These are phyloP conservation scores for Eueremaeus valkanovi DNA, from an alignment of 2,888 invertebrate species.

Conservation along the genomic window DNA sequence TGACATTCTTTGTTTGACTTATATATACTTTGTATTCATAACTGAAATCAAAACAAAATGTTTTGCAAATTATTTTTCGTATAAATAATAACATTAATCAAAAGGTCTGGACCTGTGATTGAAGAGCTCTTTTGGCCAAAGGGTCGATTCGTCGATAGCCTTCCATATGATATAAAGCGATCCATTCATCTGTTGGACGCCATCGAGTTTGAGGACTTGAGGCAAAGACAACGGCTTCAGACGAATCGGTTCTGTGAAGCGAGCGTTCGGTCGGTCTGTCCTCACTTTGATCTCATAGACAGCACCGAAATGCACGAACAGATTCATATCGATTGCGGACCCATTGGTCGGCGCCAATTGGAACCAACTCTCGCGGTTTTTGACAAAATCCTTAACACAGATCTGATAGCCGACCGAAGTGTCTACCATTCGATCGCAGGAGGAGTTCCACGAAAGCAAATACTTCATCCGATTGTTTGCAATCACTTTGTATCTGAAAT, in stretches of 20 bases:
- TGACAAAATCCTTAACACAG: conserved; percentile 50
- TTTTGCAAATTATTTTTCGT: too few species aligned
- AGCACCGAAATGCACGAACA: conserved; percentile 56
- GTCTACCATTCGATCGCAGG: conserved; percentile 58
- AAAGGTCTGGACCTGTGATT: conserved; percentile 44
- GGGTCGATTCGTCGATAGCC: conserved; percentile 50
- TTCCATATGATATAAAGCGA: conserved; percentile 66
- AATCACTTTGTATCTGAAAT: conserved; percentile 57
- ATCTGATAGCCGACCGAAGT: conserved; percentile 62
- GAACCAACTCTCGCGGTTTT: conserved; percentile 18
- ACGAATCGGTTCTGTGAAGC: conserved; percentile 56
- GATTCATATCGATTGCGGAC: conserved; percentile 38
- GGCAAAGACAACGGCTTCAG: conserved; percentile 60
- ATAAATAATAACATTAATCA: not conserved
- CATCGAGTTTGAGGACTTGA: conserved; percentile 63
- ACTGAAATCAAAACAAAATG: conserved; percentile 49
- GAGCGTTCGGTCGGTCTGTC: conserved; percentile 56
- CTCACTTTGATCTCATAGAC: conserved; percentile 56
- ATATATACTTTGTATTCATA: conserved; percentile 65
- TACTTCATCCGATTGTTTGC: conserved; percentile 53
- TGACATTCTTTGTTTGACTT: conserved; percentile 50
- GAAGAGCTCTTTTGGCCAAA: conserved; percentile 46
- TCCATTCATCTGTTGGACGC: conserved; percentile 61
- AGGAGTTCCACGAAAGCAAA: conserved; percentile 67
- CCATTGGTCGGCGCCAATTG: conserved; percentile 7